A percentile compares a stretch with the other conserved stretches of the same genome.
Evolutionary conservation across 2,113 vertebrate genomes (phyloP).

Genomic region (Malurus cyaneus): DNA sequence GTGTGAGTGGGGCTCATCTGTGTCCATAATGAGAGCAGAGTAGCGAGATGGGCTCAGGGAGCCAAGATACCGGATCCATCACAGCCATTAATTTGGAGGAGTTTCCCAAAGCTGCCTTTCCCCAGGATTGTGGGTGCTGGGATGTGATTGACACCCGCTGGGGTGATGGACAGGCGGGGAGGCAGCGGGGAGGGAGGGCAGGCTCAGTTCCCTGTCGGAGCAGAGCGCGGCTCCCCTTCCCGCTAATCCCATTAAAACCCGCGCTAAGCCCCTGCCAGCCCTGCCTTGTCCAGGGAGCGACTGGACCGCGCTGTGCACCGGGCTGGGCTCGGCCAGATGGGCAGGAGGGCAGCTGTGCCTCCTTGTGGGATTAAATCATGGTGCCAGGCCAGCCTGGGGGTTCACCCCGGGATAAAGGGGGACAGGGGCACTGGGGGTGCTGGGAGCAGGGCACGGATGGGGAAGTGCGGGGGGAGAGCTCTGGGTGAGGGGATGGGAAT

Average conservation of each 20-base stretch:
- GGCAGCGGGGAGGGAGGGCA: background rate
- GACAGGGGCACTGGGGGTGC: no score
- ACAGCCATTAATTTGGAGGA: fast-evolving
- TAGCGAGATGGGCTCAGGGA: background rate
- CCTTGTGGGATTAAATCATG: background rate
- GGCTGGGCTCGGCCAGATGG: background rate
- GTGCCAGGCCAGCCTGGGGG: background rate
- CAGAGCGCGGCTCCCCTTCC: background rate
- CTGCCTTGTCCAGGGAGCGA: background rate
- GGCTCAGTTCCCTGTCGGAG: background rate
- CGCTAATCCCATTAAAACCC: background rate
- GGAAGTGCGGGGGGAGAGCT: background rate
- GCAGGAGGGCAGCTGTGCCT: background rate
- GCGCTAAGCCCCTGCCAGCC: fast-evolving
- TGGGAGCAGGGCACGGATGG: background rate
- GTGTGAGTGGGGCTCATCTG: background rate
- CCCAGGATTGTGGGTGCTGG: background rate
- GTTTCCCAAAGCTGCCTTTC: background rate
- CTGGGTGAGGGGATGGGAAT: background rate
- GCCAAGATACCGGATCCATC: background rate
- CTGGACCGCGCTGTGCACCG: background rate
- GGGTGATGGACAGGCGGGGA: background rate
- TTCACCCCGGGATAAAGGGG: background rate
- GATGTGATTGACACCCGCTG: background rate
- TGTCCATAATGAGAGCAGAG: background rate